Percentiles rank a stretch among this genome's conserved stretches.
These are phyloP conservation scores for Thymelicus acteon DNA, from an alignment of 2,888 invertebrate genomes.

Conservation along the genomic window DNA sequence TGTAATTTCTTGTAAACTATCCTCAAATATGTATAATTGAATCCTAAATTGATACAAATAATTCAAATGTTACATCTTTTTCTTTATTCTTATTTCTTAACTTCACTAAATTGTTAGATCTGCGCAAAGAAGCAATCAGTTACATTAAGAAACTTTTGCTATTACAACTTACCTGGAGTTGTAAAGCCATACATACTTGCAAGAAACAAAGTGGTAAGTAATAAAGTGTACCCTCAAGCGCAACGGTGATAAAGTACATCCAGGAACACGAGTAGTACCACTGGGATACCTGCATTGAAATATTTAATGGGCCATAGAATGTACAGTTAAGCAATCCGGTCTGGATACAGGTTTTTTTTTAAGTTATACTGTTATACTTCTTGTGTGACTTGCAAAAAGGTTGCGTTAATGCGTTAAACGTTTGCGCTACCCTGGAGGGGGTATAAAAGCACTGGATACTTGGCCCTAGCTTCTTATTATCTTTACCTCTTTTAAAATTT, in stretches of 20 bases:
- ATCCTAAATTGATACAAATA: not conserved
- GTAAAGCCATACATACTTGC: constrained; percentile 7
- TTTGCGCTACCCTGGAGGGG: no score
- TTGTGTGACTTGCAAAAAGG: no score
- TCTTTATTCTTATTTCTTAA: not conserved
- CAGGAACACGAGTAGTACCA: not conserved
- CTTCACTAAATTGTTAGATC: not conserved
- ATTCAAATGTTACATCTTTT: not conserved
- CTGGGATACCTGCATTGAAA: constrained; percentile 5
- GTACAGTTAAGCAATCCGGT: not conserved
- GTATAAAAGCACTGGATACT: no score
- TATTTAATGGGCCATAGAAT: not conserved
- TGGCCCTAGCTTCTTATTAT: no score
- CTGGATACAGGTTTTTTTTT: no score
- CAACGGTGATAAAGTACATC: constrained; percentile 6
- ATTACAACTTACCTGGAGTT: constrained; percentile 5
- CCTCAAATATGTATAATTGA: no score
- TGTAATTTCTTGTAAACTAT: no score
- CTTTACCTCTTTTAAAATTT: no score
- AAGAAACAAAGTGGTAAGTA: constrained; percentile 9
- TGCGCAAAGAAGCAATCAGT: not conserved
- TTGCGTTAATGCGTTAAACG: no score
- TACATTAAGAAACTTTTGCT: not conserved
- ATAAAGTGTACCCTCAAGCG: constrained; percentile 2
- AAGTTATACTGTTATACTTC: no score